Conservation (phyloP, 2,797 vertebrate genomes). For the Gymnothorax reevesii region DNA sequence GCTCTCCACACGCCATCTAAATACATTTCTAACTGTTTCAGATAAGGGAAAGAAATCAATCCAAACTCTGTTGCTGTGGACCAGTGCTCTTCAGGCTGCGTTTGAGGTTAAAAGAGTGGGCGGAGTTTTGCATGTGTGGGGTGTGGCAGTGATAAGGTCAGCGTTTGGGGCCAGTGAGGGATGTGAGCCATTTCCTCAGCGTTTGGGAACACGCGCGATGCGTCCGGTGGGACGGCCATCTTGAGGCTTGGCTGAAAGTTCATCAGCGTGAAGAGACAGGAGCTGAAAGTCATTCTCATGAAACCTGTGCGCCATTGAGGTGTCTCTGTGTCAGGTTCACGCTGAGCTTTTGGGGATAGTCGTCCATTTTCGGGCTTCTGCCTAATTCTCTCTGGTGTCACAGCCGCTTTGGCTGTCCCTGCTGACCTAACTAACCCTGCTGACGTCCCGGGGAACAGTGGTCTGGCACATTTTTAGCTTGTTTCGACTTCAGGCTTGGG, state of each 20-base stretch:
- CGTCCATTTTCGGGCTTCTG: neutral
- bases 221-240: conserved; percentile 35
- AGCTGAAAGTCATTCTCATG: conserved; percentile 48
- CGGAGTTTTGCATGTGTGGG: conserved; percentile 40
- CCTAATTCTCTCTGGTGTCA: neutral
- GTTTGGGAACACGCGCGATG: conserved; percentile 29
- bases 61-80: conserved; percentile 37
- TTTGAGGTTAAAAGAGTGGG: conserved; percentile 39
- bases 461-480: neutral
- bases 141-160: conserved; percentile 44
- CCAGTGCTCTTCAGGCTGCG: conserved; percentile 17
- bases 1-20: conserved; percentile 25
- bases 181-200: conserved; percentile 8
- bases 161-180: conserved; percentile 18
- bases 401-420: neutral
- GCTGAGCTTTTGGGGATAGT: conserved; percentile 12
- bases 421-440: neutral
- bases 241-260: conserved; percentile 46
- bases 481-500: neutral
- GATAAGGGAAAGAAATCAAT: conserved; percentile 48
- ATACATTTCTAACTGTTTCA: conserved; percentile 40
- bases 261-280: conserved; percentile 38
- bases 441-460: neutral
- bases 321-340: conserved; percentile 29
- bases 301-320: conserved; percentile 35